Evolutionary conservation across 2,113 vertebrate genomes (phyloP).

Genomic region (Erinaceus europaeus): DNA sequence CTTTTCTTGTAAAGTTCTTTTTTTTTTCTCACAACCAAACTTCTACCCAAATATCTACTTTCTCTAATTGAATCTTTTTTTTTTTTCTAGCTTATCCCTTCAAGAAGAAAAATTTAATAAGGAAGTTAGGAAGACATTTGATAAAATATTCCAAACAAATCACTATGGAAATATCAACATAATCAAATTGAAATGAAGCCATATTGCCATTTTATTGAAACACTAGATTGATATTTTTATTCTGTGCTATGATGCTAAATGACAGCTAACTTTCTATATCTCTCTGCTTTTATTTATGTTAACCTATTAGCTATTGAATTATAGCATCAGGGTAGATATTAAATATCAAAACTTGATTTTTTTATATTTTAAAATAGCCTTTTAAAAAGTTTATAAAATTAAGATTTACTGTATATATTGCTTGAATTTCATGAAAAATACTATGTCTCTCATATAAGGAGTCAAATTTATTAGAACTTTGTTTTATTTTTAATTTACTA

Average conservation of each 20-base stretch:
- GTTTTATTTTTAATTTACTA: not conserved
- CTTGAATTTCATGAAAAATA: slow-evolving; percentile 9
- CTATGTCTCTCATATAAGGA: not conserved
- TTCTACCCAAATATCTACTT: not conserved
- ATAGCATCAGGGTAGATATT: not conserved
- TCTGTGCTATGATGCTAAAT: slow-evolving; percentile 5
- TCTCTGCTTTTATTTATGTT: too few relatives aligned
- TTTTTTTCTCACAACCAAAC: not conserved
- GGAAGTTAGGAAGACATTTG: too few relatives aligned
- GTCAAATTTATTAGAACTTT: not conserved
- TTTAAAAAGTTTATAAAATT: not conserved
- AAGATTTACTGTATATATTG: not conserved
- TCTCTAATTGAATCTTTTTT: not conserved
- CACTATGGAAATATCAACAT: not conserved
- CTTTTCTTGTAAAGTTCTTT: not conserved
- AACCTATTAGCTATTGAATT: not conserved
- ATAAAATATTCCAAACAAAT: too few relatives aligned
- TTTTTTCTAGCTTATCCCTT: too few relatives aligned
- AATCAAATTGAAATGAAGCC: not conserved
- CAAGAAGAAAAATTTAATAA: not conserved
- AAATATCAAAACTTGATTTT: too few relatives aligned
- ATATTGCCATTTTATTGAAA: not conserved
- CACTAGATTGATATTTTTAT: not conserved
- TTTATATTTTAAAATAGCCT: not conserved
- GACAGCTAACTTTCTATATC: too few relatives aligned